phyloP scores from a whole-genome alignment of 1,140 invertebrate species.

The Hyposmocoma kahamanoa region DNA sequence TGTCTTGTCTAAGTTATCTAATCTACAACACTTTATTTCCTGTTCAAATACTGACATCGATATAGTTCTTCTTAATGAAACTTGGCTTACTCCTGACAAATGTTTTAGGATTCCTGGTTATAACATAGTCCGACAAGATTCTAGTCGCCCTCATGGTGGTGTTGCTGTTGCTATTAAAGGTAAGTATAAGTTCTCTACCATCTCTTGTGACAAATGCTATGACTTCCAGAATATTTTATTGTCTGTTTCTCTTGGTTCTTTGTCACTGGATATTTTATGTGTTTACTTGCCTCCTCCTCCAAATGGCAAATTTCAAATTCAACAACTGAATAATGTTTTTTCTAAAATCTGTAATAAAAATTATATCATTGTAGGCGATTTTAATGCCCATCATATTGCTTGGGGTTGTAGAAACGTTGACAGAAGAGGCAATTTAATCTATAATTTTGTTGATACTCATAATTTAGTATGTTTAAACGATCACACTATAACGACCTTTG shows the following conservation, averaged over 20 bases:
- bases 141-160: background rate
- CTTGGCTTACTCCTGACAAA: background rate
- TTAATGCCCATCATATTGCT: background rate
- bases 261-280: background rate
- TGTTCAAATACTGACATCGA: background rate
- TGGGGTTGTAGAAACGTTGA: constrained; percentile 1
- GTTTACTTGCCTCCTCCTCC: background rate
- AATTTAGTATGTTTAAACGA: constrained; percentile 4
- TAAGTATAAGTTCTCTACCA: background rate
- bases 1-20: too few species aligned
- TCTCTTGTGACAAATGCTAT: background rate
- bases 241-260: background rate
- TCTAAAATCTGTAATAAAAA: background rate
- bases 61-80: background rate
- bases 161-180: background rate
- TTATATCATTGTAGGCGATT: constrained; percentile 3
- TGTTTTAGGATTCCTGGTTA: background rate
- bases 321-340: background rate
- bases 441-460: background rate
- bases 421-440: background rate
- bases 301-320: background rate
- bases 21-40: too few species aligned
- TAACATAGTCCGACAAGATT: background rate
- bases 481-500: background rate
- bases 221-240: background rate